phyloP scores from a whole-genome alignment of 2,113 vertebrate species.

The Laticauda laticaudata region DNA sequence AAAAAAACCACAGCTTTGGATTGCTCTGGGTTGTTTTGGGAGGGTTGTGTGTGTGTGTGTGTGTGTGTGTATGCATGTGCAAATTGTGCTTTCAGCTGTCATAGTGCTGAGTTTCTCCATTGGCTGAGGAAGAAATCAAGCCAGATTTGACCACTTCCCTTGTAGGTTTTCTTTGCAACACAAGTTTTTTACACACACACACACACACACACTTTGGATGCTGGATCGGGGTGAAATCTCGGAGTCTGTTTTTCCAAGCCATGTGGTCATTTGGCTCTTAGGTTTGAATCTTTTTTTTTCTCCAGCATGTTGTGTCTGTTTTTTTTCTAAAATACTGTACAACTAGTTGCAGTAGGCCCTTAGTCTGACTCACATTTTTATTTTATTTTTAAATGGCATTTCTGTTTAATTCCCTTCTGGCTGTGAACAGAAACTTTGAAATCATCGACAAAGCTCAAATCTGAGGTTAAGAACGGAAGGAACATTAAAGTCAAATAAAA shows the following conservation, averaged over 20 bases:
- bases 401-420: background rate
- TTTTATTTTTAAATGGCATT: background rate
- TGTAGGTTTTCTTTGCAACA: background rate
- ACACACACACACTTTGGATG: too few species aligned
- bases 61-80: background rate
- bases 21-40: background rate
- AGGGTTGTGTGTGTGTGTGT: too few species aligned
- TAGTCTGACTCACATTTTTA: slow-evolving; percentile 30
- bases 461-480: background rate
- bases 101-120: background rate
- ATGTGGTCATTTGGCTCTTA: background rate
- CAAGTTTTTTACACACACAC: too few species aligned
- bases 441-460: background rate
- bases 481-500: background rate
- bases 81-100: background rate
- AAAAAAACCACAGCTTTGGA: background rate
- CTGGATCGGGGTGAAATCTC: background rate
- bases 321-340: slow-evolving; percentile 24
- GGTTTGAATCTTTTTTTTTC: background rate
- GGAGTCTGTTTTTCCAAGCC: slow-evolving; percentile 45
- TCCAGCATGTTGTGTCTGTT: background rate
- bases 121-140: background rate
- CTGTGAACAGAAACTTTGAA: background rate
- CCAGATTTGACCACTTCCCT: slow-evolving; percentile 17
- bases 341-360: slow-evolving; percentile 42